Evolutionary conservation across 1,140 invertebrate species (phyloP).

Genomic region (Conus ventricosus): DNA sequence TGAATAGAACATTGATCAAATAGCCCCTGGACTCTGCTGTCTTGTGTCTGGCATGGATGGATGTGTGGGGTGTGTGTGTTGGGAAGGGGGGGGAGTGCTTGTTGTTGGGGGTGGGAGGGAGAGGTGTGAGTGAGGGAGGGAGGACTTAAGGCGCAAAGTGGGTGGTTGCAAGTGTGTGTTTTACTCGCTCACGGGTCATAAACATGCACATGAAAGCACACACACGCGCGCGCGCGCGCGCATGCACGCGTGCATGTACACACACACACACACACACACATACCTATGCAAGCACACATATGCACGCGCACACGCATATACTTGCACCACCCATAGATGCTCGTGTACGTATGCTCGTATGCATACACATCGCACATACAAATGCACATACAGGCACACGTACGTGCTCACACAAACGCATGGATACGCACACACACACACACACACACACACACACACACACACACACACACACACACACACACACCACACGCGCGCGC

Average conservation of each 20-base stretch:
- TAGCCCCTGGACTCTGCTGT: background rate
- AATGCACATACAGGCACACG: background rate
- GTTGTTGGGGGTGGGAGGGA: background rate
- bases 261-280: conserved; percentile 4
- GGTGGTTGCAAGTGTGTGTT: no score
- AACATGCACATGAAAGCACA: background rate
- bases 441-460: no score
- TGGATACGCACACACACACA: background rate
- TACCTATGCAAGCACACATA: background rate
- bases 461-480: no score
- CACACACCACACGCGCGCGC: no score
- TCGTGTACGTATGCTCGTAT: background rate
- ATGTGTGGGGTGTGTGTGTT: background rate
- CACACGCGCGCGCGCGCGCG: background rate
- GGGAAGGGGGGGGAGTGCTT: background rate
- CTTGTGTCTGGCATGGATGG: background rate
- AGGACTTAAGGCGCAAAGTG: no score
- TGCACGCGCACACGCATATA: background rate
- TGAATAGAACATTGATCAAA: conserved; percentile 1
- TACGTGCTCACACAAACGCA: background rate
- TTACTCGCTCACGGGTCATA: no score
- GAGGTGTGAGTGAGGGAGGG: background rate
- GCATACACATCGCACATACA: background rate
- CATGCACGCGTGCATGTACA: background rate
- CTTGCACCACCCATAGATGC: background rate